Base-by-base conservation (phyloP, 2,113 vertebrate species). In the Neopipo cinnamomea region DNA sequence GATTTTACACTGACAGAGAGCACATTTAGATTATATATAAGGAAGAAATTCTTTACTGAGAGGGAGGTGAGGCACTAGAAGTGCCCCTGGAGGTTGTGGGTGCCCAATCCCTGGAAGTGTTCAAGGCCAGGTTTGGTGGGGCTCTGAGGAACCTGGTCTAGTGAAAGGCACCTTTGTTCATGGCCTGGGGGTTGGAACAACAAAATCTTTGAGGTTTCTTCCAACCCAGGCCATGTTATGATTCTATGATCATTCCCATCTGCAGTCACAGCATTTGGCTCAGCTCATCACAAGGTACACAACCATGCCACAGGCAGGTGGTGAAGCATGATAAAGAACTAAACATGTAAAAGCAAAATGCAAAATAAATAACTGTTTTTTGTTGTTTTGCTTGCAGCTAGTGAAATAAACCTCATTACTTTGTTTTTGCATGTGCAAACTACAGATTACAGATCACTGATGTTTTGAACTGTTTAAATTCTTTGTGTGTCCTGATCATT, bases 281-380 rank as follows among this genome's bases (percentile, higher is more conserved):
- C 79, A 62, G 62, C 18, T 88, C 37, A 31, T 63, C 30, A 25
- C 5, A 39, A 41, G 12, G 56, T 78, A 47, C 3, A 2, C 2
- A 6, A 52, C 14, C 50, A 12, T 8, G 8, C 28, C 46, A 49
- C 22, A 66, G 37, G 42, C 39, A 55, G 53, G 31, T 46, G 63
- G 10, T 1, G 4, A 47, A 41, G 28, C 75, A 56, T 0, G 0
- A 13, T 23, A 37, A 63, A 37, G 9, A 72, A 50, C 12, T 28
- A 62, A 66, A 42, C 6, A 19, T 33, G 42, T 22, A 47, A 74
- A 81, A 88, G n/a, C 27, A 88, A 90, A 95, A 47, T 14, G 4
- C 33, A 65, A n/a, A 76, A 5, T 44, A 76, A 76, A 27, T 55
- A 65, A 55, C 33, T 37, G 7, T 4, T 58, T 8, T 27, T 56